Conservation (phyloP, 2,797 vertebrate genomes). For the Argya squamiceps region DNA sequence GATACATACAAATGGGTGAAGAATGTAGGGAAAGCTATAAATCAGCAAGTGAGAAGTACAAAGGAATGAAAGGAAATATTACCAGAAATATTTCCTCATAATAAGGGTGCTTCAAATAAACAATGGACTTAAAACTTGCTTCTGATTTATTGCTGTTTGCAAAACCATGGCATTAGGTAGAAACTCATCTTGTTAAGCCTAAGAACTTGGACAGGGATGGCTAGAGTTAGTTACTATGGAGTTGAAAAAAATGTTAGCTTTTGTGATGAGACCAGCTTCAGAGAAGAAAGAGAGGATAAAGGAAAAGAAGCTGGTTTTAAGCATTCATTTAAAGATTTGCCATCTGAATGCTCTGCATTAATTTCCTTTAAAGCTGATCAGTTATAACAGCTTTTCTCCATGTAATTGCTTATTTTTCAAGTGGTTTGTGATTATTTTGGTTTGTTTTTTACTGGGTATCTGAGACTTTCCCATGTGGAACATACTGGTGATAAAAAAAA, state of each 20-base stretch:
- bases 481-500: not conserved
- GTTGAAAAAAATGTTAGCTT: not conserved
- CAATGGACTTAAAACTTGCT: not conserved
- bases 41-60: not conserved
- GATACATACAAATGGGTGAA: not conserved
- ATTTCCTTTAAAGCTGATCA: not conserved
- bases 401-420: not conserved
- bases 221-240: not conserved
- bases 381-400: not conserved
- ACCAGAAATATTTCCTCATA: not conserved
- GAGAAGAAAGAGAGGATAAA: not conserved
- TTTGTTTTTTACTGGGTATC: not conserved
- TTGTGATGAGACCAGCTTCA: not conserved
- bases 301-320: not conserved
- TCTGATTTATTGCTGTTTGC: not conserved
- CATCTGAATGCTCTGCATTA: not conserved
- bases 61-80: not conserved
- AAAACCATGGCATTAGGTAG: not conserved
- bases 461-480: not conserved
- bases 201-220: not conserved
- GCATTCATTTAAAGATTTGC: not conserved
- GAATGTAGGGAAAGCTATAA: not conserved
- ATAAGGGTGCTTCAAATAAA: not conserved
- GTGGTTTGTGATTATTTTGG: not conserved
- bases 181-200: not conserved